These are phyloP conservation scores for Eilema sororculum DNA, from an alignment of 2,888 invertebrate genomes.

Conservation along the genomic window DNA sequence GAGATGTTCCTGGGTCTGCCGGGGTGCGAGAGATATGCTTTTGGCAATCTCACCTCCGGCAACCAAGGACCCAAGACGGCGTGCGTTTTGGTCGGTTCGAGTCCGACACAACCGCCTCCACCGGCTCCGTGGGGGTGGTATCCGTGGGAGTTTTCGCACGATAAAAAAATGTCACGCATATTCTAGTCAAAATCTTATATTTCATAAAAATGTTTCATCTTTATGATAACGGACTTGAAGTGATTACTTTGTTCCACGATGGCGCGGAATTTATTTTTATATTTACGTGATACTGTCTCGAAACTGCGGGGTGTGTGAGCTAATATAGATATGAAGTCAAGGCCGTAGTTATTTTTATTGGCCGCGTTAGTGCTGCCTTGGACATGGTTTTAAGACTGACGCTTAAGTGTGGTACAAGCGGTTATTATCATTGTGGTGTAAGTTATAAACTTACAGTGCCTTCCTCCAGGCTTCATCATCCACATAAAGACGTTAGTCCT, in stretches of 20 bases:
- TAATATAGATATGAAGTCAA: conserved; percentile 37
- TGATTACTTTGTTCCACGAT: not conserved
- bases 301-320: conserved; percentile 24
- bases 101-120: no score
- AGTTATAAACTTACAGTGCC: not conserved
- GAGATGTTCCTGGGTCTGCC: no score
- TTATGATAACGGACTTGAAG: conserved; percentile 1
- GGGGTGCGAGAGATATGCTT: no score
- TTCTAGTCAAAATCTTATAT: not conserved
- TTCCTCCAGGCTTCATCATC: no score
- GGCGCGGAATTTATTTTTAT: conserved; percentile 22
- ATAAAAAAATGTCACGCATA: not conserved
- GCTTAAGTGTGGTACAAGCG: conserved; percentile 35
- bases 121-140: no score
- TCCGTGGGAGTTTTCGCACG: no score
- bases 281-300: conserved; percentile 23
- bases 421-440: conserved; percentile 12
- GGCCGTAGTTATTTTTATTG: conserved; percentile 50
- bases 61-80: no score
- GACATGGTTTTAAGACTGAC: conserved; percentile 39
- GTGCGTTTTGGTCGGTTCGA: no score
- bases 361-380: conserved; percentile 40
- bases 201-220: not conserved
- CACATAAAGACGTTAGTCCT: no score
- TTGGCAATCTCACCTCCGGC: no score